Conservation (phyloP, 92 coral and sea anemone genomes). For the Porites divaricata region DNA sequence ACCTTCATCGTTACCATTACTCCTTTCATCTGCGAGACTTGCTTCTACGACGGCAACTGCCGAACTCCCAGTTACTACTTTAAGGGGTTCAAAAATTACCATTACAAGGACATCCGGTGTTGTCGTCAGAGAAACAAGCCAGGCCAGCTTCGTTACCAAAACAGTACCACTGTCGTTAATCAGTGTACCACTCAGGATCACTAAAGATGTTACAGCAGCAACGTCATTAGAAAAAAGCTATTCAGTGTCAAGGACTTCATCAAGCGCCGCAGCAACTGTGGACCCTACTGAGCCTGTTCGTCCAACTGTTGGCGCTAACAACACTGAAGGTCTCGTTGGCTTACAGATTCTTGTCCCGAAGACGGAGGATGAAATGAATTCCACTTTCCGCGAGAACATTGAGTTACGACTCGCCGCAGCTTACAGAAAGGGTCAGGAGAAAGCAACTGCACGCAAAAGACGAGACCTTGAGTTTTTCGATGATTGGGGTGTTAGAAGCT, state of each 20-base stretch:
- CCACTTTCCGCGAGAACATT: slow-evolving; percentile 36
- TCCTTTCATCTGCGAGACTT: neutral
- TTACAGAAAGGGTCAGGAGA: slow-evolving; percentile 49
- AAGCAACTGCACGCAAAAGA: slow-evolving; percentile 19
- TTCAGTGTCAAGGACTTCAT: neutral
- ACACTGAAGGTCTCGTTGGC: slow-evolving; percentile 62
- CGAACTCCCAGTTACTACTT: neutral
- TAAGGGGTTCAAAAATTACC: neutral
- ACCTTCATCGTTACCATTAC: slow-evolving; percentile 1
- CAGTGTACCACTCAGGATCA: neutral
- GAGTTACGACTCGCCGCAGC: slow-evolving; percentile 48
- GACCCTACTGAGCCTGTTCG: slow-evolving; percentile 31
- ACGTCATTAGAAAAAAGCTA: neutral
- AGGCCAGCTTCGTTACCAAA: neutral
- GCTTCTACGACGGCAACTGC: neutral
- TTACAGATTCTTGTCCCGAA: slow-evolving; percentile 55
- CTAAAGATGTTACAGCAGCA: neutral
- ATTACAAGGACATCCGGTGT: neutral
- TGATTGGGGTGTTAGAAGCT: neutral
- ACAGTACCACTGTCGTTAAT: neutral
- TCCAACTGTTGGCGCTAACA: slow-evolving; percentile 39
- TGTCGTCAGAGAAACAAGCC: neutral
- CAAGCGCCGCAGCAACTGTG: neutral
- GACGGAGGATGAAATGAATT: slow-evolving; percentile 30
- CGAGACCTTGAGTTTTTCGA: slow-evolving; percentile 14